A percentile compares a stretch with the other conserved stretches of the same genome.
Conservation (phyloP, 2,797 vertebrate species). For the Siniperca scherzeri region DNA sequence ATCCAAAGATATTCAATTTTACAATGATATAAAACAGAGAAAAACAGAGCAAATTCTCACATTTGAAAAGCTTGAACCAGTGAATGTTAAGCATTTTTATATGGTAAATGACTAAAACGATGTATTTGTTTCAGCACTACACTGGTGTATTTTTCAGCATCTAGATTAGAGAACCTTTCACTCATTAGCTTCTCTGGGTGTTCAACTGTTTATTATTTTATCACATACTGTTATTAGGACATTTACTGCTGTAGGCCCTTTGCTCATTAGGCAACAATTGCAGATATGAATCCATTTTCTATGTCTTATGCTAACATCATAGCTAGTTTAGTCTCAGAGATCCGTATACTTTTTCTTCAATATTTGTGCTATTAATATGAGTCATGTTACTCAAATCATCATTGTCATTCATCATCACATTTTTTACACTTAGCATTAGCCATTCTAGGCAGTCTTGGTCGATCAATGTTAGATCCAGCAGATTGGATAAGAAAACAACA, state of each 20-base stretch:
- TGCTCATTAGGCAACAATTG: slow-evolving; percentile 49
- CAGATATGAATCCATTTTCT: slow-evolving; percentile 35
- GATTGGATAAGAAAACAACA: slow-evolving; percentile 45
- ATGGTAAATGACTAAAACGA: neutral
- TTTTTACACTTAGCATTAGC: slow-evolving; percentile 15
- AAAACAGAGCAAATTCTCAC: neutral
- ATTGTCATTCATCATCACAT: neutral
- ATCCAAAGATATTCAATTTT: neutral
- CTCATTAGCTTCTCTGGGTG: slow-evolving; percentile 39
- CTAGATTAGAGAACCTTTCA: slow-evolving; percentile 13
- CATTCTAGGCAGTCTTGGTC: slow-evolving; percentile 19
- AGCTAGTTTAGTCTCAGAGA: neutral
- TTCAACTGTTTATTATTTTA: slow-evolving; percentile 60
- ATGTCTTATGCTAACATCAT: neutral
- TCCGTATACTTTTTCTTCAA: neutral
- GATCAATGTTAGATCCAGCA: slow-evolving; percentile 19
- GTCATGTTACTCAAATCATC: neutral
- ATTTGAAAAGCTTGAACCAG: neutral
- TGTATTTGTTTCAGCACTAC: slow-evolving; percentile 1
- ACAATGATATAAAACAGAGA: neutral
- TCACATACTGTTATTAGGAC: slow-evolving; percentile 54
- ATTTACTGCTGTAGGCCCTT: slow-evolving; percentile 51
- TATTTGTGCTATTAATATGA: neutral
- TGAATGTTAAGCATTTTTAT: neutral
- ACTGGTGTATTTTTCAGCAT: slow-evolving; percentile 24